Percentiles rank a stretch among this genome's conserved stretches.
Evolutionary conservation across 1,140 invertebrate species (phyloP).

Genomic region (Micrasema longulum): DNA sequence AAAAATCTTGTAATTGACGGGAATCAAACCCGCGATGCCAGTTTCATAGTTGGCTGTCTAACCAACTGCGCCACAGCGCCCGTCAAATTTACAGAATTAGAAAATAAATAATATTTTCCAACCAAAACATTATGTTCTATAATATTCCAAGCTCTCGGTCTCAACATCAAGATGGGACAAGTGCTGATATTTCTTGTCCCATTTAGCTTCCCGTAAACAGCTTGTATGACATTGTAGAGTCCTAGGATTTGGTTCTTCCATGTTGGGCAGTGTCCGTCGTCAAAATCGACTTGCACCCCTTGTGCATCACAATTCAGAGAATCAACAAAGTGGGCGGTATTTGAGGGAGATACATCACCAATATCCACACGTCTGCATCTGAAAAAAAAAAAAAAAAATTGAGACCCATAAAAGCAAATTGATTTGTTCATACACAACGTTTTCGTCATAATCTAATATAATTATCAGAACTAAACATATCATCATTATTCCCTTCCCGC

Average conservation of each 20-base stretch:
- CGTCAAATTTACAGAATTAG: too few relatives aligned
- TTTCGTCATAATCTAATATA: too few relatives aligned
- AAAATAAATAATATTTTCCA: conserved; percentile 45
- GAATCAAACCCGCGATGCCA: too few relatives aligned
- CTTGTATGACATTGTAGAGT: conserved; percentile 73
- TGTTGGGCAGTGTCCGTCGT: conserved; percentile 80
- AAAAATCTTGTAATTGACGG: too few relatives aligned
- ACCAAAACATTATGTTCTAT: conserved; percentile 77
- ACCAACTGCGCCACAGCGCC: too few relatives aligned
- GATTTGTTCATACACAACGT: too few relatives aligned
- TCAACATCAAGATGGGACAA: conserved; percentile 74
- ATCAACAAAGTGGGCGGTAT: conserved; percentile 68
- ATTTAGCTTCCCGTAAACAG: conserved; percentile 68
- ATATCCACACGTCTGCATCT: conserved; percentile 71
- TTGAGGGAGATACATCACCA: conserved; percentile 72
- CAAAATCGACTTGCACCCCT: conserved; percentile 75
- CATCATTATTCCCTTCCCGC: too few relatives aligned
- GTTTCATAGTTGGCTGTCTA: too few relatives aligned
- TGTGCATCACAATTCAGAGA: conserved; percentile 68
- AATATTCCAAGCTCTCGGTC: conserved; percentile 82
- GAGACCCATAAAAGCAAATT: too few relatives aligned
- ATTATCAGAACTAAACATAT: too few relatives aligned
- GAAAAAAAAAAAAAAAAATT: too few relatives aligned
- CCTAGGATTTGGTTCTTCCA: conserved; percentile 78
- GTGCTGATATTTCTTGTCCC: conserved; percentile 67